Conservation (phyloP, 2,113 vertebrate genomes). For the Apus apus region DNA sequence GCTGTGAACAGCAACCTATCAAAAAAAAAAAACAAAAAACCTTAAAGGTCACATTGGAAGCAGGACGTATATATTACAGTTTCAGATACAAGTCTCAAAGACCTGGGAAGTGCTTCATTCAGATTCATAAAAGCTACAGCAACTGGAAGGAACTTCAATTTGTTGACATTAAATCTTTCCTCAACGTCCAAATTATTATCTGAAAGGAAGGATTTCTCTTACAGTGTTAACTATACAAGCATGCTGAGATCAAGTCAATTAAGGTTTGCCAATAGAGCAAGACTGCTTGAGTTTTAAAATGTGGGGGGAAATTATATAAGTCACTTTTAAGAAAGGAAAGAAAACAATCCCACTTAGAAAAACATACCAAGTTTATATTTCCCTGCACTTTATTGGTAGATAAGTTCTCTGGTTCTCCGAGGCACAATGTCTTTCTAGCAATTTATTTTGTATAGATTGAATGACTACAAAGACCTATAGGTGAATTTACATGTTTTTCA, state of each 20-base stretch:
- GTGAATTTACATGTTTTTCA: background rate
- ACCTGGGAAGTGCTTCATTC: slow-evolving; percentile 2
- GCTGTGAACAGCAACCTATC: slow-evolving; percentile 35
- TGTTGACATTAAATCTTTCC: slow-evolving; percentile 8
- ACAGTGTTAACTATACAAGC: background rate
- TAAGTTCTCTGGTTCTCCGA: background rate
- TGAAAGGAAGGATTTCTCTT: background rate
- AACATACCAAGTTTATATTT: background rate
- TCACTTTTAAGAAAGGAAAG: background rate
- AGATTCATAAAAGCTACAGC: slow-evolving; percentile 1
- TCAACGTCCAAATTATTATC: background rate
- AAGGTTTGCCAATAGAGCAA: background rate
- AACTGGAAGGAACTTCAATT: background rate
- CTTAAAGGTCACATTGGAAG: slow-evolving; percentile 59
- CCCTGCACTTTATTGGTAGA: background rate
- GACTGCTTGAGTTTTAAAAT: background rate
- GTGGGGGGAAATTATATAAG: background rate
- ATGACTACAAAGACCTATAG: background rate
- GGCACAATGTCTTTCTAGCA: rapidly evolving
- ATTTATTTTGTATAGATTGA: background rate
- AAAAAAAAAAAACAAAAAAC: slow-evolving; percentile 47
- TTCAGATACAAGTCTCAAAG: slow-evolving; percentile 1
- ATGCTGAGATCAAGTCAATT: background rate
- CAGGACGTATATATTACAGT: background rate
- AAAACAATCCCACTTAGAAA: background rate